Base-by-base conservation (phyloP, 2,888 invertebrate species). In the Poecilobothrus nobilitatus region DNA sequence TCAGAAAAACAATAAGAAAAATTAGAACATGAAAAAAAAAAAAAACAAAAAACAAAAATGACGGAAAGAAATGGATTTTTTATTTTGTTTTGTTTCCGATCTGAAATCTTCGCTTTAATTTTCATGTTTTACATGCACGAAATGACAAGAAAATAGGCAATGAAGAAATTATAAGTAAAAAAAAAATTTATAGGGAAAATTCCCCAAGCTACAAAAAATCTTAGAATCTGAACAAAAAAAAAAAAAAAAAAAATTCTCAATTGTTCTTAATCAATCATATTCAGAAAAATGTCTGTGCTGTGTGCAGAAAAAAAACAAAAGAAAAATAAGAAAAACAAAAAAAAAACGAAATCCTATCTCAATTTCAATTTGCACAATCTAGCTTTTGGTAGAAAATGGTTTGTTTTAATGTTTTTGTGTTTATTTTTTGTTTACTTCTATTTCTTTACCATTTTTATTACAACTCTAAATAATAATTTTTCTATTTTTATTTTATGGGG, bases 221-320 rank as follows among this genome's bases (percentile, higher is more conserved):
- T 34, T 7, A 34, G 34, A 44, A 44, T 10, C 8, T 9, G 12
- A 44, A 44, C 44, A 44, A 15, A 53, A 53, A 18, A 53, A 53
- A 53, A 9, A 53, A 18, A 53, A 53, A 53, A 53, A 18, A 15
- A 53, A 53, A 53, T 15, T 53, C 53, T 53, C 53, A 53, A 53
- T 53, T 53, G 53, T 53, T 53, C 53, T 53, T 53, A 53, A 53
- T 53, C 53, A 53, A 53, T 53, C 53, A 53, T 53, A 53, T 53
- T 53, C 53, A 53, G 53, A 53, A 53, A 53, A 53, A 53, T 53
- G 53, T 53, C 53, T 53, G 53, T n/a, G 27, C 5, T 27, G 27
- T 27, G 27, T 27, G 27, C 27, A 27, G 27, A 27, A 27, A 27
- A 27, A 27, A 27, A 27, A 27, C 2, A 27, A 4, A 27, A 27